Evolutionary conservation across 2,888 invertebrate species (phyloP), one percentile per base, ranked within the genome.

Genomic region (Strigamia crassipes): DNA sequence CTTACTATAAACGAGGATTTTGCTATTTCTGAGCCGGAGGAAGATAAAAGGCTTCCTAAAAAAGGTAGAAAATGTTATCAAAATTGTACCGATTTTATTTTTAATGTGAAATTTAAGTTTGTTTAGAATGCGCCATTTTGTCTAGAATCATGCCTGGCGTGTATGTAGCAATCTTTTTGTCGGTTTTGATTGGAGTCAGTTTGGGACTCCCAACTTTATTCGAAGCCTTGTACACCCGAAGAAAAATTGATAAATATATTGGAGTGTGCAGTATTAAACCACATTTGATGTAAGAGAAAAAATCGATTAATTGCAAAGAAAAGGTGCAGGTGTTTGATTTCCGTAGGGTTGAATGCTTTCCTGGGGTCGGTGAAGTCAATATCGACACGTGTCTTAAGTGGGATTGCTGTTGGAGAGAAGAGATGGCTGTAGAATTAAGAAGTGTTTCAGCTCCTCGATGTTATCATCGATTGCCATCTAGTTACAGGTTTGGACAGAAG

Each of bases 271-370:
- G 46, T 46, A n/a, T 13, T 46, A 46, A 46, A 5, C 46, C 46
- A 46, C 46, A 46, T 0, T 46, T 46, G 13, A 46, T 46, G 46
- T 46, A n/a, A 46, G 46, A 46, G 12, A 46, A 46, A 46, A 15
- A 46, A 46, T 46, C 46, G n/a, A 46, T 46, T 46, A n/a, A 46
- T 13, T n/a, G 13, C 46, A n/a, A 46, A 46, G 15, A 46, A 46
- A 13, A 46, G 46, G 5, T 46, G n/a, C 46, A 46, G 46, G 46
- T 42, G 31, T 31, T 73, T 73, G 13, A 31, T 73, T 73, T 73
- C 31, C 31, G 13, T 73, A 73, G 73, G 31, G 27, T 73, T 21
- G 73, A 73, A 73, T 73, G 73, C 73, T 73, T 73, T 73, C 73
- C 73, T 27, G 73, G 31, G 18, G 9, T 61, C 31, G 18, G 13